A percentile compares a stretch with the other conserved stretches of the same genome.
phyloP scores from a whole-genome alignment of 37 sponge, comb jelly and placozoan genomes.

The Halichondria panicea region DNA sequence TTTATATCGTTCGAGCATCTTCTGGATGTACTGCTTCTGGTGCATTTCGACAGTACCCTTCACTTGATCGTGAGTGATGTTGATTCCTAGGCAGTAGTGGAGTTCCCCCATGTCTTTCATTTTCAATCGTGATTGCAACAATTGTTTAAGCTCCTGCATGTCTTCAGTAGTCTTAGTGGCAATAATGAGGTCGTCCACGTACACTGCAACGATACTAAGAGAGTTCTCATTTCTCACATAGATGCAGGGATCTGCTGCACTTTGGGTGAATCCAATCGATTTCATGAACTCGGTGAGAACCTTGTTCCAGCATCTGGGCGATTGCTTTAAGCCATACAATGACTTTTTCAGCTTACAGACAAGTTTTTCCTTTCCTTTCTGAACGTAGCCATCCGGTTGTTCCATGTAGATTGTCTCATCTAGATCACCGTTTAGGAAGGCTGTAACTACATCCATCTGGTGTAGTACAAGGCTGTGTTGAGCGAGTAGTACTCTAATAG shows the following conservation, averaged over 20 bases:
- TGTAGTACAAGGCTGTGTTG: constrained; percentile 51
- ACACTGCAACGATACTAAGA: constrained; percentile 37
- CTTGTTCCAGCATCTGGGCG: constrained; percentile 39
- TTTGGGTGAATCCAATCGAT: constrained; percentile 19
- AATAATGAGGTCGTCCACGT: constrained; percentile 53
- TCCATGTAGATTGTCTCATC: constrained; percentile 56
- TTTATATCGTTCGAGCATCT: constrained; percentile 23
- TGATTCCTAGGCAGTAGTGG: constrained; percentile 58
- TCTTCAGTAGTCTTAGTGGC: constrained; percentile 17
- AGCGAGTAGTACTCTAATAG: constrained; percentile 47
- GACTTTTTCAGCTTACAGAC: constrained; percentile 45
- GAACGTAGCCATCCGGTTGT: constrained; percentile 45
- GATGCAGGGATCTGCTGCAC: constrained; percentile 45
- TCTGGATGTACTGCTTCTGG: constrained; percentile 46
- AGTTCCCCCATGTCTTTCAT: constrained; percentile 60
- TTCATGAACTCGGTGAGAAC: constrained; percentile 2
- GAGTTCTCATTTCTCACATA: constrained; percentile 6
- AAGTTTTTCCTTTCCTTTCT: constrained; percentile 24
- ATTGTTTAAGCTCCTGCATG: constrained; percentile 29
- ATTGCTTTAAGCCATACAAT: constrained; percentile 47
- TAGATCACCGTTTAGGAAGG: constrained; percentile 49
- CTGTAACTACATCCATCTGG: constrained; percentile 64
- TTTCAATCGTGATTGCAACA: constrained; percentile 15
- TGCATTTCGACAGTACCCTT: constrained; percentile 21
- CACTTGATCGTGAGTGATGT: constrained; percentile 16